A percentile compares a stretch with the other conserved stretches of the same genome.
These are phyloP conservation scores for Tapirus indicus DNA, from an alignment of 2,797 vertebrate species.

Conservation along the genomic window DNA sequence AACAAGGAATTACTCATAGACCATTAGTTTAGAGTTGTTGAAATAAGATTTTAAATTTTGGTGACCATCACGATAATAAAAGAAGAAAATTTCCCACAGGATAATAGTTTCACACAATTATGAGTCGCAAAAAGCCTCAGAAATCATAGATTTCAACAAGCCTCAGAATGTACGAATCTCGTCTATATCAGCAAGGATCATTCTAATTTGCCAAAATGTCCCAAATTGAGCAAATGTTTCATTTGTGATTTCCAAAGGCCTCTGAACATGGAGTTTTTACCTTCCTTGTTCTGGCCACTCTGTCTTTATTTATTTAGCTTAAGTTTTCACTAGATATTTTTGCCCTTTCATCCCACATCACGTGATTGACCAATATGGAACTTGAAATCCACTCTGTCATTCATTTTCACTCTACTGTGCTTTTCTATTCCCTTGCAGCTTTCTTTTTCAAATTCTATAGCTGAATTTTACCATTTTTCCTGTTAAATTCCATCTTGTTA, in stretches of 20 bases:
- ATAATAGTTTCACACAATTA: constrained; percentile 3
- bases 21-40: neutral
- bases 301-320: neutral
- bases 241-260: neutral
- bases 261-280: neutral
- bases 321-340: neutral
- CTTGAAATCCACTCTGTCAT: neutral
- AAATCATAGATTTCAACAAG: neutral
- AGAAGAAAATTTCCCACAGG: neutral
- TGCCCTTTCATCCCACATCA: neutral
- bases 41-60: neutral
- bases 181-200: neutral
- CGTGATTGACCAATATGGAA: neutral
- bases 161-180: neutral
- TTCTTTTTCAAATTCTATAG: neutral
- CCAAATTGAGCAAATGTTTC: neutral
- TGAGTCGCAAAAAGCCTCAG: neutral
- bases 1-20: neutral
- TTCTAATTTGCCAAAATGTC: neutral
- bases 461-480: neutral
- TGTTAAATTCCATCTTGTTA: neutral
- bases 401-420: neutral
- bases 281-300: neutral
- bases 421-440: neutral
- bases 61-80: neutral